Evolutionary conservation across 2,113 vertebrate species (phyloP).

Genomic region (Trematocara zebra): DNA sequence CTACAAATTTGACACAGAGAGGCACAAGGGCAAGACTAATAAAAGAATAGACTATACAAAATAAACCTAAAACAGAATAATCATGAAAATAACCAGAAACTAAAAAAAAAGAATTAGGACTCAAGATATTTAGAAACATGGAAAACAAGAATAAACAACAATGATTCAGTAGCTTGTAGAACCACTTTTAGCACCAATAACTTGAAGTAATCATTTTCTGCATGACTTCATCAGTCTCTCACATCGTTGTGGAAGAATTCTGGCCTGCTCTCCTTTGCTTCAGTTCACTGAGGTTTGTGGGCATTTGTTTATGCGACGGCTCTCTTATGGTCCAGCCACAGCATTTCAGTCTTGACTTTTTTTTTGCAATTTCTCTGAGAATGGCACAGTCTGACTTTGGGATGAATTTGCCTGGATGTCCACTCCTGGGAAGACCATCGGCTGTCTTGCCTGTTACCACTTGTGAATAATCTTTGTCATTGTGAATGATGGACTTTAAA

Average conservation of each 20-base stretch:
- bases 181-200: neutral
- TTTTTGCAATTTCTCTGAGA: neutral
- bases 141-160: neutral
- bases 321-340: neutral
- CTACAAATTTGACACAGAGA: neutral
- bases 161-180: neutral
- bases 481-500: neutral
- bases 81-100: neutral
- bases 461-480: neutral
- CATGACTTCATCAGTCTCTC: neutral
- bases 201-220: neutral
- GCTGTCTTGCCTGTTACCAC: neutral
- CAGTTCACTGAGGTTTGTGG: neutral
- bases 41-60: neutral
- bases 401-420: neutral
- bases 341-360: neutral
- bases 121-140: neutral
- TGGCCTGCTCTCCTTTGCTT: neutral
- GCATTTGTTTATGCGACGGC: neutral
- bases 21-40: neutral
- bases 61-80: neutral
- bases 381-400: neutral
- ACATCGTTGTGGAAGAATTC: neutral
- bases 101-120: neutral
- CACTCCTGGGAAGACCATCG: neutral